A percentile compares a stretch with the other conserved stretches of the same genome.
Conservation (phyloP, 1,140 invertebrate genomes). For the Panulirus ornatus region DNA sequence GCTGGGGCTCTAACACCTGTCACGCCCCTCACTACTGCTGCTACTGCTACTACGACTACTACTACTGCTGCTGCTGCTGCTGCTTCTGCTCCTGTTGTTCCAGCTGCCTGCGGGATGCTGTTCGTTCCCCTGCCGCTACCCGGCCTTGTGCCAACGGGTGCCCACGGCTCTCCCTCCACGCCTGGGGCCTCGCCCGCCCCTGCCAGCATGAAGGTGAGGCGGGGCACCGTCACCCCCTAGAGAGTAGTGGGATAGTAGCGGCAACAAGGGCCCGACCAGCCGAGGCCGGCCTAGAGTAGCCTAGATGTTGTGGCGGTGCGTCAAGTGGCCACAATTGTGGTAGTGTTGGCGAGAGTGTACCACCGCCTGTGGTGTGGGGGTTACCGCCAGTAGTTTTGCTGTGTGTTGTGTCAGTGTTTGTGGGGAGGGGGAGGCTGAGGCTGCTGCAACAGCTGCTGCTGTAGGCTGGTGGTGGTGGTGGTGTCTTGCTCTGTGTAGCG, state of each 20-base stretch:
- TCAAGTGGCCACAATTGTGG: constrained; percentile 1
- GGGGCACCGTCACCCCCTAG: constrained; percentile 8
- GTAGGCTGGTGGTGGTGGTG: not conserved
- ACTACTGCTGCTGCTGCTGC: constrained; percentile 9
- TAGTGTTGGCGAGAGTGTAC: not conserved
- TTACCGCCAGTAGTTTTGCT: not conserved
- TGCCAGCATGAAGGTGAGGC: constrained; percentile 75
- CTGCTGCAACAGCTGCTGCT: constrained; percentile 1
- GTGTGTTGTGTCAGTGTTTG: constrained; percentile 12
- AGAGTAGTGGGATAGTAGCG: not conserved
- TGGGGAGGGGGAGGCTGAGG: too few species aligned
- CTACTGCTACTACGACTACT: not conserved
- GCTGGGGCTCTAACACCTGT: not conserved
- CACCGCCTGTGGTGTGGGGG: not conserved
- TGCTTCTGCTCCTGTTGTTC: constrained; percentile 19
- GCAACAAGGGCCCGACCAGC: constrained; percentile 9
- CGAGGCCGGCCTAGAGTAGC: constrained; percentile 16
- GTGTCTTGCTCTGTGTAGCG: constrained; percentile 13
- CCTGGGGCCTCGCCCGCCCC: constrained; percentile 75
- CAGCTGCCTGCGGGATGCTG: constrained; percentile 69
- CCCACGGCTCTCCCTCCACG: constrained; percentile 73
- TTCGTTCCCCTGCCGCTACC: constrained; percentile 75
- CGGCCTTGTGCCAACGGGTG: constrained; percentile 71
- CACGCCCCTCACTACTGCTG: not conserved
- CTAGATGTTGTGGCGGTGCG: constrained; percentile 6